phyloP scores from a whole-genome alignment of 1,140 invertebrate genomes.

The Hestina assimilis region DNA sequence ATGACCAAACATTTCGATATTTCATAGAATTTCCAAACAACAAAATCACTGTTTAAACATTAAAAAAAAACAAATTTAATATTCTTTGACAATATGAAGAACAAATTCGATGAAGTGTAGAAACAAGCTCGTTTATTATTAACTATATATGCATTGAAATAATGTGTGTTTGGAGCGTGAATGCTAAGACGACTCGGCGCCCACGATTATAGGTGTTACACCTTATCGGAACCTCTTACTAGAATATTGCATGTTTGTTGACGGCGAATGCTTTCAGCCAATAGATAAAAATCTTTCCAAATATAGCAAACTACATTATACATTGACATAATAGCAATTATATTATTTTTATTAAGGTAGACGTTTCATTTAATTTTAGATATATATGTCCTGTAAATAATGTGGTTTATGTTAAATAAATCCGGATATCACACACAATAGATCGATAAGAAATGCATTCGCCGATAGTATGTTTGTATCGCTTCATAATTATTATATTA shows the following conservation, averaged over 20 bases:
- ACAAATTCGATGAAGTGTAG: conserved; percentile 5
- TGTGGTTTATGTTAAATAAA: too few species aligned
- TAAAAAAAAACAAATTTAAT: background rate
- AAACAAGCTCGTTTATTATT: conserved; percentile 15
- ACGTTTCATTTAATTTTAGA: background rate
- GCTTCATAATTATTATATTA: conserved; percentile 56
- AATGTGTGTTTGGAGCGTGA: background rate
- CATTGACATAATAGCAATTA: background rate
- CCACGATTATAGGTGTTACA: too few species aligned
- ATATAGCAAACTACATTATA: too few species aligned
- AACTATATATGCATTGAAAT: conserved; percentile 22
- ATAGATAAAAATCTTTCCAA: background rate
- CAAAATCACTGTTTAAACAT: too few species aligned
- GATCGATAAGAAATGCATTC: too few species aligned
- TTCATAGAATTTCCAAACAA: too few species aligned
- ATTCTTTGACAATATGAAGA: too few species aligned
- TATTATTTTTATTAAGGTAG: background rate
- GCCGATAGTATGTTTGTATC: conserved; percentile 44
- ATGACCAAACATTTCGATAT: too few species aligned
- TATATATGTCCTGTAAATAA: background rate
- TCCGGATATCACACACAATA: too few species aligned
- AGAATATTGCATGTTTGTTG: background rate
- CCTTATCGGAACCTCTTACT: background rate
- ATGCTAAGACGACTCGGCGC: background rate
- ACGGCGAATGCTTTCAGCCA: background rate